Percentiles rank a stretch among this genome's conserved stretches.
These are phyloP conservation scores for Ferdinandea cuprea DNA, from an alignment of 2,888 invertebrate species.

Conservation along the genomic window DNA sequence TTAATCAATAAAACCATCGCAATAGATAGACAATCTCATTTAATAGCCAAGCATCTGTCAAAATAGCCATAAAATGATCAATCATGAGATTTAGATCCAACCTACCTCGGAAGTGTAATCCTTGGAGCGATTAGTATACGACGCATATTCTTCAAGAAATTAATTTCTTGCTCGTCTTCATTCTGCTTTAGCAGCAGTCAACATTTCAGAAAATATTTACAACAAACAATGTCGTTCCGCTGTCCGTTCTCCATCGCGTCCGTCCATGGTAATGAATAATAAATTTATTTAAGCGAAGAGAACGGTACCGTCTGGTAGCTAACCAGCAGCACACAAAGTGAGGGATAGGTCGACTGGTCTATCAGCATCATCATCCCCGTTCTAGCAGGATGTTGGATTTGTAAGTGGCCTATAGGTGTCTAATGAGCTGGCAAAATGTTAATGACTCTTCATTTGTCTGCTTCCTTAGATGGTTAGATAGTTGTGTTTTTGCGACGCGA, in stretches of 20 bases:
- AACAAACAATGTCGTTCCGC: too few relatives aligned
- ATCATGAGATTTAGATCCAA: slow-evolving; percentile 10
- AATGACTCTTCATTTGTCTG: slow-evolving; percentile 44
- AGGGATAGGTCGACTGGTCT: slow-evolving; percentile 2
- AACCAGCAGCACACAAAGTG: not conserved
- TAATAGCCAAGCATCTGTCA: slow-evolving; percentile 50
- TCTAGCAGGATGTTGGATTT: slow-evolving; percentile 16
- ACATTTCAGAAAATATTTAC: slow-evolving; percentile 1
- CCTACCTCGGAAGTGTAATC: slow-evolving; percentile 3
- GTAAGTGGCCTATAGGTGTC: slow-evolving; percentile 52
- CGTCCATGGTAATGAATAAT: slow-evolving; percentile 43
- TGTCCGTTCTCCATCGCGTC: too few relatives aligned
- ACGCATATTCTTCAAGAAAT: not conserved
- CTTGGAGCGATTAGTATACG: slow-evolving; percentile 6
- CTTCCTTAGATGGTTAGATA: not conserved
- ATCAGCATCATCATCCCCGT: slow-evolving; percentile 22
- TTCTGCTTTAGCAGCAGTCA: not conserved
- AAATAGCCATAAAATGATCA: slow-evolving; percentile 44
- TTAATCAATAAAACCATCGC: slow-evolving; percentile 12
- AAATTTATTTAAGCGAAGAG: slow-evolving; percentile 16
- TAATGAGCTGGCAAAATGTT: slow-evolving; percentile 55
- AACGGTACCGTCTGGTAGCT: not conserved
- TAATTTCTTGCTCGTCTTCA: not conserved
- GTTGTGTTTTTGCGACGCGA: slow-evolving; percentile 7
- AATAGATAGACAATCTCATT: slow-evolving; percentile 22